Base-by-base conservation (phyloP, 2,888 invertebrate species). In the Melanargia galathea region DNA sequence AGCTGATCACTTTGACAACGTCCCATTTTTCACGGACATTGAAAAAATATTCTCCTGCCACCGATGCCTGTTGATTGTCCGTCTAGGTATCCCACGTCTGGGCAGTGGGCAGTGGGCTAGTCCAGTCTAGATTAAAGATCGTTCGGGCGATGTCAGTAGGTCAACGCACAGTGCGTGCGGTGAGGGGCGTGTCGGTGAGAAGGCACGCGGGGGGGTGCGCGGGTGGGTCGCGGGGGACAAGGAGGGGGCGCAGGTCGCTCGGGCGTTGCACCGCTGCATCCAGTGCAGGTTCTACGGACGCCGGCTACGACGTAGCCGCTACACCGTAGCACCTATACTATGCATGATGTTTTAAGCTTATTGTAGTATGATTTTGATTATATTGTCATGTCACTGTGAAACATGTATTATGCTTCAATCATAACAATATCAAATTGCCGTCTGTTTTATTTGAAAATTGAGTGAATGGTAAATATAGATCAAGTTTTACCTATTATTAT, bases 161-260 rank as follows among this genome's bases (percentile, higher is more conserved):
- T 90, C 90, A 86, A 86, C 86, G 89, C 88, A 89, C 87, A 85
- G 88, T 87, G 90, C 90, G 90, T 87, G 83, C 76, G 77, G 78
- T 70, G 75, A 71, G 75, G 71, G 76, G 75, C 73, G 78, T 76
- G 74, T 71, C 73, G 74, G 70, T 74, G 71, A 65, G 69, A 61
- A 70, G 62, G 69, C 46, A 60, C 59, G 68, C 20, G 69, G 67
- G 69, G 72, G 66, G 66, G 48, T 58, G 57, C 66, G 68, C 69
- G 61, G 68, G 68, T 70, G 60, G 64, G 67, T 64, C 66, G 64
- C 71, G 60, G 69, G 65, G 67, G 70, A 46, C 68, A 55, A 52
- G 67, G 66, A 67, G 71, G 74, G 68, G 71, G 65, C 62, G 67
- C 71, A 70, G 72, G 73, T 78, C 79, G 80, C 76, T 73, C 83